Evolutionary conservation across 2,888 invertebrate species (phyloP).

Genomic region (Pantelozetes paolii): DNA sequence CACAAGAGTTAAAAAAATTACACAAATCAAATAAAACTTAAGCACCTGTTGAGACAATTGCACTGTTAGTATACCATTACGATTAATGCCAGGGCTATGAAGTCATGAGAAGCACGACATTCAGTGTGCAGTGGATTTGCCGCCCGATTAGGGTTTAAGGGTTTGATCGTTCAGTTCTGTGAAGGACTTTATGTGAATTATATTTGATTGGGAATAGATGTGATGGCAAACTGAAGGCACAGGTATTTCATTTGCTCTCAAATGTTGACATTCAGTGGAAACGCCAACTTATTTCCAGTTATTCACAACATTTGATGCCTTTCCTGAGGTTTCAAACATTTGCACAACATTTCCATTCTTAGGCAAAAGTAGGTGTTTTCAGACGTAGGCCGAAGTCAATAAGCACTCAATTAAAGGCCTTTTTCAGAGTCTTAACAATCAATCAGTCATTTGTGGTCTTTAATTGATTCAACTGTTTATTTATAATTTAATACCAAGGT

Average conservation of each 20-base stretch:
- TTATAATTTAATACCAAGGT: no score
- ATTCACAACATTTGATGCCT: constrained; percentile 7
- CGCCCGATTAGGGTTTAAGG: neutral
- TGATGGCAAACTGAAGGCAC: neutral
- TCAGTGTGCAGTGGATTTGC: constrained; percentile 1
- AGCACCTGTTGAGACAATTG: constrained; percentile 21
- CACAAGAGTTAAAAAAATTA: neutral
- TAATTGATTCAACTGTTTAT: neutral
- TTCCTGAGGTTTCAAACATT: neutral
- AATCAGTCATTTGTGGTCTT: constrained; percentile 8
- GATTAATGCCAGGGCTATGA: constrained; percentile 29
- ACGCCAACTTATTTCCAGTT: constrained; percentile 23
- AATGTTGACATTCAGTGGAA: neutral
- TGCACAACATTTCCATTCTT: neutral
- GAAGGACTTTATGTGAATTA: constrained; percentile 28
- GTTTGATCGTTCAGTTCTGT: neutral
- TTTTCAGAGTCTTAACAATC: neutral
- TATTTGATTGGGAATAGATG: constrained; percentile 10
- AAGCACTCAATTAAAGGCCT: neutral
- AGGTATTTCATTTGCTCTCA: neutral
- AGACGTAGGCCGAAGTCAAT: neutral
- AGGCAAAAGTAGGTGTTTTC: constrained; percentile 21
- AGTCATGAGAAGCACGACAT: neutral
- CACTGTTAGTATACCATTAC: neutral
- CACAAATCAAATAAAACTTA: constrained; percentile 32